Evolutionary conservation across 2,888 invertebrate genomes (phyloP).

Genomic region (Pteria penguin): DNA sequence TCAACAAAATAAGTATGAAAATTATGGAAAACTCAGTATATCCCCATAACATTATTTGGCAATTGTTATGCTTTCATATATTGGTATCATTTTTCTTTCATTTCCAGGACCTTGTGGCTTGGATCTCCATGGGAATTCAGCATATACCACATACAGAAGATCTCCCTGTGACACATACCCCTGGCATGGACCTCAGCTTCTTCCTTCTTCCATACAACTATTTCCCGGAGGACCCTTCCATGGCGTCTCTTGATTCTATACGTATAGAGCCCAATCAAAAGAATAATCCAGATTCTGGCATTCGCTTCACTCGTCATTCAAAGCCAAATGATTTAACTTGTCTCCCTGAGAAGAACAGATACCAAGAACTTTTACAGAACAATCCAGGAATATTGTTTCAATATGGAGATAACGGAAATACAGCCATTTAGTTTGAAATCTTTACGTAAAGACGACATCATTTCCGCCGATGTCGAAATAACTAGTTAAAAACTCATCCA

Average conservation of each 20-base stretch:
- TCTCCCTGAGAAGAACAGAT: constrained; percentile 7
- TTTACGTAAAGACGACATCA: too few relatives aligned
- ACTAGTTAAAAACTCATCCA: too few relatives aligned
- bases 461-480: too few relatives aligned
- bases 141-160: constrained; percentile 67
- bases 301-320: not conserved
- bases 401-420: not conserved
- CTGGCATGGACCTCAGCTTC: constrained; percentile 52
- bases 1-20: too few relatives aligned
- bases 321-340: not conserved
- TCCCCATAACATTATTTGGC: too few relatives aligned
- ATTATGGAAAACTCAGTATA: too few relatives aligned
- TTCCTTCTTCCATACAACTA: constrained; percentile 63
- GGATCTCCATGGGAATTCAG: constrained; percentile 59
- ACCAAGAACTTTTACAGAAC: constrained; percentile 4
- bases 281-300: constrained; percentile 10
- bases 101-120: constrained; percentile 62
- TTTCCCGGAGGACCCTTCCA: constrained; percentile 62
- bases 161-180: constrained; percentile 58
- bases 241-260: constrained; percentile 55
- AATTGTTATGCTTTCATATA: too few relatives aligned
- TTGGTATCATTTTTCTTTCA: too few relatives aligned
- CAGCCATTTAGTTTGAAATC: not conserved
- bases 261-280: constrained; percentile 39
- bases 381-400: constrained; percentile 20